Percentiles rank a stretch among this genome's conserved stretches.
These are phyloP conservation scores for Diloba caeruleocephala DNA, from an alignment of 2,888 invertebrate species.

Conservation along the genomic window DNA sequence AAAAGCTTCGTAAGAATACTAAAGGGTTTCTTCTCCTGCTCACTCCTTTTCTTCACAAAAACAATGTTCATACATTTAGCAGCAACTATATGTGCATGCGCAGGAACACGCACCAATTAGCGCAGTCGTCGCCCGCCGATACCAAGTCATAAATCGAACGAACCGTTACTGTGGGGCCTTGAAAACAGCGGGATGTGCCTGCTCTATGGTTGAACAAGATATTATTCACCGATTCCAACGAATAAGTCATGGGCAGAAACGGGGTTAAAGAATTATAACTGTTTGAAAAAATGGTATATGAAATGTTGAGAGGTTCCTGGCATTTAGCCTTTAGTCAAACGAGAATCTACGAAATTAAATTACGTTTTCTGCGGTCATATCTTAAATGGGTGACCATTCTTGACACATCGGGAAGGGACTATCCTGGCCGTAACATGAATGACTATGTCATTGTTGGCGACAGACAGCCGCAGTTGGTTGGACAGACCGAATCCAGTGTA, in stretches of 20 bases:
- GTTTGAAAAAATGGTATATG: no score
- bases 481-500: no score
- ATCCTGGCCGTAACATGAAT: no score
- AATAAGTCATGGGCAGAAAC: not conserved
- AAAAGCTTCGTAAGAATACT: not conserved
- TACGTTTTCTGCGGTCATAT: no score
- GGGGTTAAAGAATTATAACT: not conserved
- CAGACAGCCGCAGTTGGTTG: no score
- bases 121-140: slow-evolving; percentile 69
- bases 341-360: no score
- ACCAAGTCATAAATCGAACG: slow-evolving; percentile 75
- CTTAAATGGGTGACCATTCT: no score
- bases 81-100: slow-evolving; percentile 54
- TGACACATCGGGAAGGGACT: no score
- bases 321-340: no score
- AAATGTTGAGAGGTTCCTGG: no score
- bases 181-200: slow-evolving; percentile 40
- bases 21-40: slow-evolving; percentile 3
- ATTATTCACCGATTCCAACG: no score
- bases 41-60: slow-evolving; percentile 5
- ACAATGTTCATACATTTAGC: slow-evolving; percentile 42
- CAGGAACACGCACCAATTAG: slow-evolving; percentile 82
- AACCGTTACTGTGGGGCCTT: slow-evolving; percentile 71
- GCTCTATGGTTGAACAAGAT: slow-evolving; percentile 6
- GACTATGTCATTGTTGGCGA: no score